phyloP scores from a whole-genome alignment of 2,888 invertebrate species.

The Drosophila pseudotakahashii region DNA sequence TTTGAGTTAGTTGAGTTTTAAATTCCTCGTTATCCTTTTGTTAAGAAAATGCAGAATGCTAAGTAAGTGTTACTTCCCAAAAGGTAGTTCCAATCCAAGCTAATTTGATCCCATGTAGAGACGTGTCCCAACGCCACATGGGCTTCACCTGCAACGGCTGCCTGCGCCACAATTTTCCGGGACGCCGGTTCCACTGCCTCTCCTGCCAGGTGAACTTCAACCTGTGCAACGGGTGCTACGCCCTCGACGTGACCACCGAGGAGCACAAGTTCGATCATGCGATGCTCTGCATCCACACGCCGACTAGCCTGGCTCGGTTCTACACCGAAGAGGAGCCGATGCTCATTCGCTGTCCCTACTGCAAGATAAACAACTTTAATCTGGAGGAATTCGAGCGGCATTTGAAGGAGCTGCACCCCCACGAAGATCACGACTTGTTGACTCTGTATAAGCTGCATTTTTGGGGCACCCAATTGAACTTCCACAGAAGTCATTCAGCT shows the following conservation, averaged over 20 bases:
- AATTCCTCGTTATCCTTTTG: not conserved
- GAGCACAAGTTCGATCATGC: slow-evolving; percentile 43
- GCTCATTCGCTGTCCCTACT: slow-evolving; percentile 28
- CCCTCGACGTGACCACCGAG: slow-evolving; percentile 22
- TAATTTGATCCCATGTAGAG: not conserved
- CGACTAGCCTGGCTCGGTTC: slow-evolving; percentile 5
- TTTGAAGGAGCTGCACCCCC: slow-evolving; percentile 19
- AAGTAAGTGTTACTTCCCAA: not conserved
- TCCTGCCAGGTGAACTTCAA: slow-evolving; percentile 25
- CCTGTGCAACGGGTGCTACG: slow-evolving; percentile 34
- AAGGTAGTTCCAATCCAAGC: not conserved
- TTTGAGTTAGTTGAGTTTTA: not conserved
- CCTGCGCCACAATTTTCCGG: slow-evolving; percentile 13
- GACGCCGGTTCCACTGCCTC: slow-evolving; percentile 35
- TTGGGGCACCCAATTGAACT: not conserved
- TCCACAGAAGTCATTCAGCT: slow-evolving; percentile 2
- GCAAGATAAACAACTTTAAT: slow-evolving; percentile 27
- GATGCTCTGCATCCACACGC: slow-evolving; percentile 25
- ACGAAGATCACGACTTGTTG: slow-evolving; percentile 16
- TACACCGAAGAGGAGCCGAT: not conserved
- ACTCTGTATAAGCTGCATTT: slow-evolving; percentile 17
- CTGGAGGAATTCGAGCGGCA: slow-evolving; percentile 23
- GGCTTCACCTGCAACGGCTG: slow-evolving; percentile 35
- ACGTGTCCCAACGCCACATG: slow-evolving; percentile 14
- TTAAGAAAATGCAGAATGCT: slow-evolving; percentile 1